Percentiles rank a stretch among this genome's conserved stretches.
phyloP scores from a whole-genome alignment of 2,888 invertebrate species.

The Heliconius charithonia region DNA sequence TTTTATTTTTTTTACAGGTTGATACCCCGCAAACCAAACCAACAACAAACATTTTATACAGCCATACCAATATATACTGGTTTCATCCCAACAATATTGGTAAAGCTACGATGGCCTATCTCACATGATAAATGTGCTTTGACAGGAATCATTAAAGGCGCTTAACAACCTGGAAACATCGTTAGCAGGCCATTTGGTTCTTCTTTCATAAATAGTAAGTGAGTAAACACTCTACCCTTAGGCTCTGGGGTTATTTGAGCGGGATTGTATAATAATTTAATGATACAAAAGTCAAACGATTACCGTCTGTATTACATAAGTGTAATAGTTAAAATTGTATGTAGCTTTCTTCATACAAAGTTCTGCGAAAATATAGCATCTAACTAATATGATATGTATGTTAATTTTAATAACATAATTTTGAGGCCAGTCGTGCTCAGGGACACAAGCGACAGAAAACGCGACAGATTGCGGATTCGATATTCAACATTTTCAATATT shows the following conservation, averaged over 20 bases:
- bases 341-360: conserved; percentile 9
- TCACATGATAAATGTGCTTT: conserved; percentile 61
- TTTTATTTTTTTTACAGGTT: neutral
- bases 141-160: conserved; percentile 61
- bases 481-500: neutral
- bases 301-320: conserved; percentile 5
- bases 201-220: conserved; percentile 46
- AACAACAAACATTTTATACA: neutral
- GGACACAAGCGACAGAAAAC: neutral
- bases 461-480: neutral
- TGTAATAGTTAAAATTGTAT: conserved; percentile 13
- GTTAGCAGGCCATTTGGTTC: conserved; percentile 58
- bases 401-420: too few species aligned
- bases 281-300: conserved; percentile 14
- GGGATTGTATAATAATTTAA: conserved; percentile 42
- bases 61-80: neutral
- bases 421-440: neutral
- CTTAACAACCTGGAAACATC: conserved; percentile 58
- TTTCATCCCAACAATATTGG: conserved; percentile 34
- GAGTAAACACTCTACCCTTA: conserved; percentile 47
- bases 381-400: neutral
- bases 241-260: conserved; percentile 38
- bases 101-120: conserved; percentile 46
- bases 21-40: neutral
- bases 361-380: neutral